Evolutionary conservation across 2,888 invertebrate genomes (phyloP).

Genomic region (Lydus trimaculatus): DNA sequence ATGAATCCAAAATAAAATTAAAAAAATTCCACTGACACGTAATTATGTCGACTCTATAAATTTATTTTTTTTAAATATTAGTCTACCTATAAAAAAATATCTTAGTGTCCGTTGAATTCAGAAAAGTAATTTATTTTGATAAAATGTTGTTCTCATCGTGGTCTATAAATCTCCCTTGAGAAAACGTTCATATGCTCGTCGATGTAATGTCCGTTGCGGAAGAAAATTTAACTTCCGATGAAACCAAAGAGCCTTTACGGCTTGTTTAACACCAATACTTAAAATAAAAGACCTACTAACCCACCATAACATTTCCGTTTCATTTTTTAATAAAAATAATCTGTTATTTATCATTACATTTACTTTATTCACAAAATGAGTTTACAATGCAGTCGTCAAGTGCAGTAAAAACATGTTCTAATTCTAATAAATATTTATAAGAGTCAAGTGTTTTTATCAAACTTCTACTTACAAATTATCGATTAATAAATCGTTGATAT

Average conservation of each 20-base stretch:
- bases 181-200: conserved; percentile 40
- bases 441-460: background rate
- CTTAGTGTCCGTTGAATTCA: conserved; percentile 33
- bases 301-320: background rate
- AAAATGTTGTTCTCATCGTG: conserved; percentile 40
- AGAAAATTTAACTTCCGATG: conserved; percentile 38
- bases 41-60: conserved; percentile 22
- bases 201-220: conserved; percentile 37
- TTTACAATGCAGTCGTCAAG: background rate
- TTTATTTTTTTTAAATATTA: conserved; percentile 26
- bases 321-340: background rate
- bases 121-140: conserved; percentile 44
- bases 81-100: conserved; percentile 28
- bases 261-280: conserved; percentile 22
- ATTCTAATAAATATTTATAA: conserved; percentile 5
- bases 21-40: conserved; percentile 16
- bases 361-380: background rate
- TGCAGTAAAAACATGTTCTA: background rate
- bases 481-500: conserved; percentile 9
- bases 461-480: background rate
- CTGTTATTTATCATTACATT: background rate
- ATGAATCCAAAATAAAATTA: background rate
- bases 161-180: conserved; percentile 44
- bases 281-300: conserved; percentile 9
- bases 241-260: conserved; percentile 28